Percentiles rank a stretch among this genome's conserved stretches.
Evolutionary conservation across 1,140 invertebrate species (phyloP).

Genomic region (Drosophila busckii): DNA sequence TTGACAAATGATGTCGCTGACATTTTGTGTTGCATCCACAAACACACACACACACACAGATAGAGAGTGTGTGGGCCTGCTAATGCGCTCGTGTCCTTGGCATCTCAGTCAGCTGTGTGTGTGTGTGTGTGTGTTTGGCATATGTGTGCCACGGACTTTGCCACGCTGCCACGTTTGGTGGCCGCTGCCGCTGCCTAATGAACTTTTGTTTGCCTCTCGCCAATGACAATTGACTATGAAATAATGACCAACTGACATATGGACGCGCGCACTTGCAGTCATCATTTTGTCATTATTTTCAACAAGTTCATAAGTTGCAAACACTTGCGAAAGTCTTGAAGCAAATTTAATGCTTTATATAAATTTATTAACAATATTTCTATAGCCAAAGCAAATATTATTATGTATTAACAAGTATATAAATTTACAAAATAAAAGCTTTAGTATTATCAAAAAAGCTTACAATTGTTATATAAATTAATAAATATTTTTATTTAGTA

Average conservation of each 20-base stretch:
- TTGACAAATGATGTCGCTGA: slow-evolving; percentile 69
- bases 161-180: too few species aligned
- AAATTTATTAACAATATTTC: too few species aligned
- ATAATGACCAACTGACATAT: slow-evolving; percentile 27
- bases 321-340: too few species aligned
- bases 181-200: slow-evolving; percentile 52
- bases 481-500: too few species aligned
- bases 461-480: too few species aligned
- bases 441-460: too few species aligned
- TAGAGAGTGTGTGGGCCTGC: too few species aligned
- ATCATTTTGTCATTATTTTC: slow-evolving; percentile 34
- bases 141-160: slow-evolving; percentile 56
- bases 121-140: slow-evolving; percentile 21
- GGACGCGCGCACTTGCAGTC: not conserved
- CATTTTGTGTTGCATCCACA: slow-evolving; percentile 25
- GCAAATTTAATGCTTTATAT: too few species aligned
- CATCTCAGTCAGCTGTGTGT: not conserved
- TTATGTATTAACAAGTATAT: too few species aligned
- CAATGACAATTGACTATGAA: slow-evolving; percentile 39
- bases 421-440: too few species aligned
- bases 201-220: slow-evolving; percentile 40
- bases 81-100: slow-evolving; percentile 31
- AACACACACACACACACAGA: too few species aligned
- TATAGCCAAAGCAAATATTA: too few species aligned
- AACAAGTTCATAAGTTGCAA: slow-evolving; percentile 24